A percentile compares a stretch with the other conserved stretches of the same genome.
Evolutionary conservation across 2,797 vertebrate genomes (phyloP).

Genomic region (Rhinella marina): DNA sequence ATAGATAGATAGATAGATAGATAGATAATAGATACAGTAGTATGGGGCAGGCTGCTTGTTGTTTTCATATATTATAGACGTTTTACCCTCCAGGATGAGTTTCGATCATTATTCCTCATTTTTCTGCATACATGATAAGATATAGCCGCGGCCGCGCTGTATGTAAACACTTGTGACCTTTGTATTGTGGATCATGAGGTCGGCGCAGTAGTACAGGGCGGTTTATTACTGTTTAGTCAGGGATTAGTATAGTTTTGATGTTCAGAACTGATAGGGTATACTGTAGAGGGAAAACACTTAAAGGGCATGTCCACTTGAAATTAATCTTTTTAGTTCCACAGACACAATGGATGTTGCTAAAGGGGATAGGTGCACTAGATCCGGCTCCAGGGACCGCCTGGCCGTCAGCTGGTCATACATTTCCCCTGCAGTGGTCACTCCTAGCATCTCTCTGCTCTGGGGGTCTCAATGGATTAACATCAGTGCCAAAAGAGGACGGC

Average conservation of each 20-base stretch:
- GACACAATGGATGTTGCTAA: not conserved
- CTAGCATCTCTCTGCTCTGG: too few species aligned
- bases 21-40: not conserved
- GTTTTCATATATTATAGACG: not conserved
- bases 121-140: not conserved
- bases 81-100: not conserved
- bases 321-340: not conserved
- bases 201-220: not conserved
- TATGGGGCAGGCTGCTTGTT: not conserved
- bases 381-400: too few species aligned
- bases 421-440: too few species aligned
- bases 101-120: not conserved
- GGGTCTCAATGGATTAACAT: too few species aligned
- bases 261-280: not conserved
- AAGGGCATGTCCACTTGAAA: not conserved
- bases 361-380: too few species aligned
- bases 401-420: too few species aligned
- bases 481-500: too few species aligned
- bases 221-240: conserved; percentile 21
- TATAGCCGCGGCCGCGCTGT: not conserved
- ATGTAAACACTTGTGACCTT: conserved; percentile 30
- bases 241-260: not conserved
- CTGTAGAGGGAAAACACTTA: not conserved
- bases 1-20: not conserved
- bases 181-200: conserved; percentile 10